Conservation (phyloP, 2,797 vertebrate genomes). For the Phataginus tricuspis region DNA sequence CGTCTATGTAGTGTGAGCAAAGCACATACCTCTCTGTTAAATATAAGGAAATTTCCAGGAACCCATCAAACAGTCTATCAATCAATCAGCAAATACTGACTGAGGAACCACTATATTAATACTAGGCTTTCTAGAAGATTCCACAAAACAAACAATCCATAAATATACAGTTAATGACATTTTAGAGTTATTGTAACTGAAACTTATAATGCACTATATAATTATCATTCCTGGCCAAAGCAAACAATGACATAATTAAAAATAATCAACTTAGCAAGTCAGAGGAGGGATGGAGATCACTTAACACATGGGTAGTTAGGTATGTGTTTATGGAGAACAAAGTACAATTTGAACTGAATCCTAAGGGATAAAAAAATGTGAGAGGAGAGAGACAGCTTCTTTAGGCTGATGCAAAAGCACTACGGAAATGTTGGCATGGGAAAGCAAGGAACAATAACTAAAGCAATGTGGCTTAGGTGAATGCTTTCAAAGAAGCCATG, state of each 20-base stretch:
- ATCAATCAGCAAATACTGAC: neutral
- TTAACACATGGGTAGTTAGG: neutral
- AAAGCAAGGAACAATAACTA: neutral
- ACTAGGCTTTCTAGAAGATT: neutral
- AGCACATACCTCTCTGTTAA: neutral
- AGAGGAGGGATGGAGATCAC: neutral
- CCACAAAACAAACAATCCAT: neutral
- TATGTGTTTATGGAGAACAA: conserved; percentile 8
- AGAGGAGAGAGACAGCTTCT: neutral
- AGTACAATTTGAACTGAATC: neutral
- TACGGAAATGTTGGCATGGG: neutral
- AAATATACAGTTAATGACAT: neutral
- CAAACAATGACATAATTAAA: conserved; percentile 45
- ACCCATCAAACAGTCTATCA: neutral
- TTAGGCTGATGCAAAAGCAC: neutral
- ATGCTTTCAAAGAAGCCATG: neutral
- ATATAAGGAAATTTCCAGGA: neutral
- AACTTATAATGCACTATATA: neutral
- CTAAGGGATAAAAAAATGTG: neutral
- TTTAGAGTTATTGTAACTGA: neutral
- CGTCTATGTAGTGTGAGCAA: neutral
- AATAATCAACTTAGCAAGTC: conserved; percentile 24
- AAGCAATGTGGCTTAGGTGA: neutral
- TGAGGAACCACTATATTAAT: neutral
- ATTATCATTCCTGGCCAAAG: neutral